phyloP scores from a whole-genome alignment of 2,888 invertebrate species.

The Eurytoma californica region DNA sequence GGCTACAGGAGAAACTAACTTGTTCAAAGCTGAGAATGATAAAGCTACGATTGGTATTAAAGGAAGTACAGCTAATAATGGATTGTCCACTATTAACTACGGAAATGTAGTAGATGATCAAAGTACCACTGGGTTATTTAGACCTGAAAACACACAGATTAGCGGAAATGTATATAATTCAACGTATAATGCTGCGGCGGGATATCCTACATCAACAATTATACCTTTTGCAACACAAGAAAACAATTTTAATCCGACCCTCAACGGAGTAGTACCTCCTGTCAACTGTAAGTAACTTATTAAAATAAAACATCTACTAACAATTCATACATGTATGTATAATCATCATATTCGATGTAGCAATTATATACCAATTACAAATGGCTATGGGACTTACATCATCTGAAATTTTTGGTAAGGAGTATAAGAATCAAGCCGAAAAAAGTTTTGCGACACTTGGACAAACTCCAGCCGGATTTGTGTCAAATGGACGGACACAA shows the following conservation, averaged over 20 bases:
- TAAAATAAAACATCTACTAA: constrained; percentile 12
- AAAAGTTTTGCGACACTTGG: constrained; percentile 48
- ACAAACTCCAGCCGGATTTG: constrained; percentile 31
- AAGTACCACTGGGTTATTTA: constrained; percentile 21
- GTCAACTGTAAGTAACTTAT: constrained; percentile 52
- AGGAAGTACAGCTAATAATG: not conserved
- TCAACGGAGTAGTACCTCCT: constrained; percentile 22
- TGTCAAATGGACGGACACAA: constrained; percentile 34
- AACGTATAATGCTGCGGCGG: constrained; percentile 33
- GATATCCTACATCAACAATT: constrained; percentile 50
- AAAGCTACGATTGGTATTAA: constrained; percentile 7
- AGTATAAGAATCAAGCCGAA: constrained; percentile 55
- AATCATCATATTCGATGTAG: constrained; percentile 51
- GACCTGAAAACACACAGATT: constrained; percentile 37
- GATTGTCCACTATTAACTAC: constrained; percentile 20
- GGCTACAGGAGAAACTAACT: constrained; percentile 8
- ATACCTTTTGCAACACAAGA: constrained; percentile 43
- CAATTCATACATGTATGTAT: constrained; percentile 2
- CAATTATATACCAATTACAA: constrained; percentile 53
- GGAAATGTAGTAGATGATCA: not conserved
- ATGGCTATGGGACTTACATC: constrained; percentile 53
- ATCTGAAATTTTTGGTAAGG: constrained; percentile 47
- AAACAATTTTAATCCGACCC: constrained; percentile 22
- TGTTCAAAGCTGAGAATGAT: not conserved
- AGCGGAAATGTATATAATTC: constrained; percentile 46